These are phyloP conservation scores for Xenops minutus DNA, from an alignment of 2,797 vertebrate species.

Conservation along the genomic window DNA sequence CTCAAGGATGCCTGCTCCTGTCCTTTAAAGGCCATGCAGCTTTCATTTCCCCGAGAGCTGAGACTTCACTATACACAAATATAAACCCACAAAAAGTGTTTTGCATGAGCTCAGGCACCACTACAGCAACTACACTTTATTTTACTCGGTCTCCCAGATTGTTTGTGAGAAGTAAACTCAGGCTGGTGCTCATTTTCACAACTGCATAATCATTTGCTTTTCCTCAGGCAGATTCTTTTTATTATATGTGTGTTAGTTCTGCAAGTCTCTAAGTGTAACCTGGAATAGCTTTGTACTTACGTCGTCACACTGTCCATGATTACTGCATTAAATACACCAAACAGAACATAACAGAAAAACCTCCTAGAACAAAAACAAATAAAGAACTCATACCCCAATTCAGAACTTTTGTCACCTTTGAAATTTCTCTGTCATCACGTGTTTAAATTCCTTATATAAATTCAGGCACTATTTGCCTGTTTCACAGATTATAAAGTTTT, in stretches of 20 bases:
- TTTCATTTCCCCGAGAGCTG: background rate
- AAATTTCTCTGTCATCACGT: background rate
- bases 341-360: background rate
- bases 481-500: background rate
- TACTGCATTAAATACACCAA: background rate
- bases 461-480: background rate
- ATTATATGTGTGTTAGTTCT: background rate
- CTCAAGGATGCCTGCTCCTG: background rate
- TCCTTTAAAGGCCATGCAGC: background rate
- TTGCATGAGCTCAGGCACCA: background rate
- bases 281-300: background rate
- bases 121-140: background rate
- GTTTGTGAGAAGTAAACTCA: background rate
- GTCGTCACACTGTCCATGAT: too few species aligned
- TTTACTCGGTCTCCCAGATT: background rate
- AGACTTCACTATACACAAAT: background rate
- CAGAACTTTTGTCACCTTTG: background rate
- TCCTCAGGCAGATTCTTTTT: background rate
- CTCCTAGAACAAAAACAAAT: background rate
- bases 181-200: background rate
- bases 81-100: background rate
- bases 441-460: background rate
- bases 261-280: background rate
- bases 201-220: background rate
- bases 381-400: background rate